Percentiles rank a stretch among this genome's conserved stretches.
phyloP scores from a whole-genome alignment of 35 echinoderm and acorn worm species.

The Anneissia japonica region DNA sequence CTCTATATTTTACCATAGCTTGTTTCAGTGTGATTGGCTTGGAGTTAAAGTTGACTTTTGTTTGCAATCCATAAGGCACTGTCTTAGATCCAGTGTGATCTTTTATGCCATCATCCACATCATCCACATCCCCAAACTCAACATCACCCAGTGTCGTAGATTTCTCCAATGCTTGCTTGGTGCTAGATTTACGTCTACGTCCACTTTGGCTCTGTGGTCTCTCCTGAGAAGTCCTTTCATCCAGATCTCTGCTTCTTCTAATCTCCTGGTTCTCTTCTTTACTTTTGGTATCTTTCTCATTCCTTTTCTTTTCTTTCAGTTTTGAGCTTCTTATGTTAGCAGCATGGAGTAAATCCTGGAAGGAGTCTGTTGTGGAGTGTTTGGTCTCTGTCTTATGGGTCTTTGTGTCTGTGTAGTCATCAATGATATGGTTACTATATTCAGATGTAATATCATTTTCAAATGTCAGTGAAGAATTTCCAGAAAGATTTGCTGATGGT shows the following conservation, averaged over 20 bases:
- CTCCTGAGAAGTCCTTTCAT: neutral
- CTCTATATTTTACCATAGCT: conserved; percentile 58
- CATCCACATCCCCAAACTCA: conserved; percentile 87
- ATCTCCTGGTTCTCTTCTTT: neutral
- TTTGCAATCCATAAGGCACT: conserved; percentile 28
- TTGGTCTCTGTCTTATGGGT: neutral
- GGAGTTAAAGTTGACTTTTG: conserved; percentile 52
- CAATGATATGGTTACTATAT: neutral
- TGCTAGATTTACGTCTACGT: neutral
- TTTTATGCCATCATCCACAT: conserved; percentile 63
- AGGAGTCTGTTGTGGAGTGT: neutral
- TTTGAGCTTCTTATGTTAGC: neutral
- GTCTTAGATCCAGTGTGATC: conserved; percentile 41
- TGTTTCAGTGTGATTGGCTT: conserved; percentile 76
- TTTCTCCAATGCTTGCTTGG: conserved; percentile 18
- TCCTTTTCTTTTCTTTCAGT: neutral
- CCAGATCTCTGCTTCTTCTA: neutral
- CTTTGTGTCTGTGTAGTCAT: neutral
- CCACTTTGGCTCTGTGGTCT: neutral
- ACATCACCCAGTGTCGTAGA: conserved; percentile 60
- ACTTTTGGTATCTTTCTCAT: neutral
- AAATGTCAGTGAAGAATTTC: neutral
- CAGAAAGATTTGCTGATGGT: neutral
- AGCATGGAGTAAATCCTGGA: neutral
- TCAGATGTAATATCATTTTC: neutral